Evolutionary conservation across 2,888 invertebrate genomes (phyloP), one percentile per base, ranked within the genome.

Genomic region (Tortrix viridana): DNA sequence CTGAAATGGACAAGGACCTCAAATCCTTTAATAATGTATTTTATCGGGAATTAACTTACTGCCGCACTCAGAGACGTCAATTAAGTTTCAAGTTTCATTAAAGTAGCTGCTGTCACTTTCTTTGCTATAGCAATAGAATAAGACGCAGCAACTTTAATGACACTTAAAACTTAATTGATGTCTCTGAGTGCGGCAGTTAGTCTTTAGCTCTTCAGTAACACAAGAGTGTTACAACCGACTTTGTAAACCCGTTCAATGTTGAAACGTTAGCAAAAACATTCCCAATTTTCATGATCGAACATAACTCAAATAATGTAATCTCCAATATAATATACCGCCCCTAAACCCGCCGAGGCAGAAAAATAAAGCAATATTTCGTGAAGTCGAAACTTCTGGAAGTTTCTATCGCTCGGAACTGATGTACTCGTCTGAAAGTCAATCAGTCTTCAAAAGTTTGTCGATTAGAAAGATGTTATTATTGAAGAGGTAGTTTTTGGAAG

Each of bases 301-400:
- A 53, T 12, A 41, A 23, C 41, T 38, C 53, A 53, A 41, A 41
- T 23, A 53, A 53, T 20, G 20, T 37, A 22, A 62, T 50, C 38
- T 50, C 22, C 26, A 38, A 56, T 52, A 57, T 56, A 50, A 49
- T 59, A 43, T 49, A 32, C 50, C 32, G 23, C 50, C 50, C 50
- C 56, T n/a, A 37, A 37, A 50, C 50, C 38, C 46, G 16, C 5
- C 50, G 26, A 20, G 46, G 56, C 38, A 56, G 56, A 52, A 62
- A 62, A 62, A 62, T 62, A 62, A 57, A 62, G 56, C 62, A 62
- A 62, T 62, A 62, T 62, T 52, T 57, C 41, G 44, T 47, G 50
- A 38, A 52, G 50, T 55, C 56, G 49, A 62, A 61, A 62, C 37
- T 62, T 62, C 19, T 23, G 44, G 62, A 62, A 62, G 38, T 62